Base-by-base conservation (phyloP, 2,888 invertebrate genomes). In the Noctua janthina region DNA sequence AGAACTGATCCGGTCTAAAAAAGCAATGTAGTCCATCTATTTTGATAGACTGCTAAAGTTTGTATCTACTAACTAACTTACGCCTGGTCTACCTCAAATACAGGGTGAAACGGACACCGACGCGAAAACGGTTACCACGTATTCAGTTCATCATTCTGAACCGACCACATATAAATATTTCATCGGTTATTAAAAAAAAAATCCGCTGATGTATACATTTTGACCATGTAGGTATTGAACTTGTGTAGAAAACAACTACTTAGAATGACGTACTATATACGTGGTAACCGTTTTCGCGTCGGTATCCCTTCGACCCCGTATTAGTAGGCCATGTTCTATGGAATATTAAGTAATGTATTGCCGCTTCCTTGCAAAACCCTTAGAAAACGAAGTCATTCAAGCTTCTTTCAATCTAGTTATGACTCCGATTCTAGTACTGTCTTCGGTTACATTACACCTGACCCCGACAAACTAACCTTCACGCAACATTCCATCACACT, bases 401-500 rank as follows among this genome's bases (percentile, higher is more conserved):
- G 15, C 29, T 62, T 49, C 59, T 75, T n/a, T 1, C 7, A 49
- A 77, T 10, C 13, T 35, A 49, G n/a, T 4, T 2, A 64, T 39
- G 20, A 11, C 8, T 20, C 6, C 10, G 20, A 78, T 49, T 10
- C 75, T 17, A 76, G 1, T 20, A 8, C 17, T 39, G 17, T 10
- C 20, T 56, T 46, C 23, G 64, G 1, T 64, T 8, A 13, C 64
- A 64, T 82, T 66, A 29, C 59, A 39, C 66, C 59, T 46, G 70
- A 85, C 75, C 74, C 59, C 39, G 39, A 6, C 62, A 46, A 84
- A 23, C 74, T 76, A 39, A 77, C 71, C 77, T 76, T 46, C 51
- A 79, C 67, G 66, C 68, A 35, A 64, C 78, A 83, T 83, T 89
- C 82, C 81, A 69, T 80, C 74, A 81, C 81, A 83, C n/a, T 35